Percentiles rank a stretch among this genome's conserved stretches.
Conservation (phyloP, 2,888 invertebrate genomes). For the Reticulitermes lucifugus region DNA sequence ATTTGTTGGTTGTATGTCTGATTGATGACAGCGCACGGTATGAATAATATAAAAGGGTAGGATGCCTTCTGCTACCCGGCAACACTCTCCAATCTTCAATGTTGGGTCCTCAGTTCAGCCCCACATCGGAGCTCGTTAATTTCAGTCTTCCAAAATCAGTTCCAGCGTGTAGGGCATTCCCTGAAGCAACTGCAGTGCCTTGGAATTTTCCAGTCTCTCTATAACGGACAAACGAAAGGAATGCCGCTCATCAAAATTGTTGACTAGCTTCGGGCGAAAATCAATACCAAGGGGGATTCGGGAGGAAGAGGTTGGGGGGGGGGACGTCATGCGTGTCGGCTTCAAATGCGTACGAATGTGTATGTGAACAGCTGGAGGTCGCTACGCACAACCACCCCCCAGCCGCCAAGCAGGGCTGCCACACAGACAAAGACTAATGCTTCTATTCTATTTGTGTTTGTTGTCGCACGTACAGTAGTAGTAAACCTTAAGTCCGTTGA, state of each 20-base stretch:
- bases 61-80: too few relatives aligned
- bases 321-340: slow-evolving; percentile 5
- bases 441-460: too few relatives aligned
- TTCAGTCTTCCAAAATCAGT: too few relatives aligned
- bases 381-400: slow-evolving; percentile 7
- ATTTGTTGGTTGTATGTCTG: too few relatives aligned
- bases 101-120: too few relatives aligned
- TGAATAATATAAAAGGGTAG: too few relatives aligned
- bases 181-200: background rate
- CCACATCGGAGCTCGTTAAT: too few relatives aligned
- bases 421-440: background rate
- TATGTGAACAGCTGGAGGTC: slow-evolving; percentile 35
- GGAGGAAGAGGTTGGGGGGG: background rate
- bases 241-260: slow-evolving; percentile 40
- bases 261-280: slow-evolving; percentile 40
- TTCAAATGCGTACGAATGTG: slow-evolving; percentile 8
- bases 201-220: background rate
- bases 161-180: background rate
- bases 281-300: slow-evolving; percentile 24
- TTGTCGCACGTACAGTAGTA: too few relatives aligned
- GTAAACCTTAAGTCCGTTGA: too few relatives aligned
- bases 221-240: slow-evolving; percentile 26
- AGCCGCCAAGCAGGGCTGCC: slow-evolving; percentile 2
- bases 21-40: too few relatives aligned
- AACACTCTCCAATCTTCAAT: too few relatives aligned